Evolutionary conservation across 2,113 vertebrate species (phyloP), one percentile per base, ranked within the genome.

Genomic region (Gymnarchus niloticus): DNA sequence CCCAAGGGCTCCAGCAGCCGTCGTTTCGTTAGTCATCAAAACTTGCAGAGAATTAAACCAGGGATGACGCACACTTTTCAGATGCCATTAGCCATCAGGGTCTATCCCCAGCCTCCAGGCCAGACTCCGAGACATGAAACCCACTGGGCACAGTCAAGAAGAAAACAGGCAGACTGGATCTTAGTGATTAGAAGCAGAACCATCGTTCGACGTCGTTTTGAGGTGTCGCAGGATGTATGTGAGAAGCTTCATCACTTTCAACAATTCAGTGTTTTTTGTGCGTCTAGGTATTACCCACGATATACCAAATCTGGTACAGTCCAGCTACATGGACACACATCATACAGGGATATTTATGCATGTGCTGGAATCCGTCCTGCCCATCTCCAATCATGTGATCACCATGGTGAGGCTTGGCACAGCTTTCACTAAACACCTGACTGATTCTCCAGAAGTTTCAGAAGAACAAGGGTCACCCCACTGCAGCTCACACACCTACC

Each of bases 401-500:
- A 23, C 12, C 2, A 1, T 8, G 2, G 37, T 0, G 23, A 78
- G 19, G 41, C 37, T 46, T 48, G 10, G 6, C 7, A 46, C 46
- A 3, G 7, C 21, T 1, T 1, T 48, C 19, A 33, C 8, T 78
- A 17, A n/a, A 48, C 41, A 78, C 76, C 9, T 44, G 44, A 1
- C 1, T 44, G 73, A 1, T 21, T 6, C 6, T 6, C 17, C 3
- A 23, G 21, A 2, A 1, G 57, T 23, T 6, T 61, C 21, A 3
- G 21, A 69, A 33, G 7, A 5, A 28, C 28, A 2, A 33, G 25
- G 25, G 28, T 14, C 10, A 69, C 12, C 28, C 3, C 14, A 5
- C 12, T 1, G 12, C 65, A 33, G 28, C 14, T 0, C 1, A 21
- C 25, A 37, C 54, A 95, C 97, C 97, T 94, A 99, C 98, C 96